phyloP scores from a whole-genome alignment of 1,140 invertebrate genomes.

The Acromyrmex echinatior region DNA sequence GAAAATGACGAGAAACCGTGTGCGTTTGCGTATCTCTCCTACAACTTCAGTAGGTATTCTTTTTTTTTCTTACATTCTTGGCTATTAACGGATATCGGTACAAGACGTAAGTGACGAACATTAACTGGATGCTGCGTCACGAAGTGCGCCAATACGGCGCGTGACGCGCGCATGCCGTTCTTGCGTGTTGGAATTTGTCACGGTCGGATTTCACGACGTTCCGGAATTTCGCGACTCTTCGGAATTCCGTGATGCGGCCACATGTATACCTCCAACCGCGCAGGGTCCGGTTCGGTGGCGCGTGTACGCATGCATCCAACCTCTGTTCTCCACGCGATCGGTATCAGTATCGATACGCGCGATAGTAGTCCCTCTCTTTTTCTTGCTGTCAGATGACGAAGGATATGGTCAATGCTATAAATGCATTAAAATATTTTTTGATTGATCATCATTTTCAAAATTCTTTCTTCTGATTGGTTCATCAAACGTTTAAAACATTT shows the following conservation, averaged over 20 bases:
- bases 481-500: no score
- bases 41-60: neutral
- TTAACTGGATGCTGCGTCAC: conserved; percentile 57
- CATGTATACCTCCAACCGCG: neutral
- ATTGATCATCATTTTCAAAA: no score
- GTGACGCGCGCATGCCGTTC: conserved; percentile 35
- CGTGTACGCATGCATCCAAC: conserved; percentile 19
- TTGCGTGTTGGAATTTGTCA: conserved; percentile 55
- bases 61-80: neutral
- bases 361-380: neutral
- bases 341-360: neutral
- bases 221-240: conserved; percentile 49
- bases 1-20: neutral
- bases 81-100: conserved; percentile 23
- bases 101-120: conserved; percentile 50
- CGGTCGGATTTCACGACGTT: conserved; percentile 29
- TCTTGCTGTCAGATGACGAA: neutral
- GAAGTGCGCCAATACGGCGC: conserved; percentile 5
- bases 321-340: neutral
- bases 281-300: neutral
- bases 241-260: conserved; percentile 42
- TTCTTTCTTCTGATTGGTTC: no score
- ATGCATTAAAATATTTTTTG: no score
- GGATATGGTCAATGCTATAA: no score
- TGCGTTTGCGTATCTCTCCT: neutral